Base-by-base conservation (phyloP, 2,113 vertebrate genomes). In the Aptenodytes forsteri region DNA sequence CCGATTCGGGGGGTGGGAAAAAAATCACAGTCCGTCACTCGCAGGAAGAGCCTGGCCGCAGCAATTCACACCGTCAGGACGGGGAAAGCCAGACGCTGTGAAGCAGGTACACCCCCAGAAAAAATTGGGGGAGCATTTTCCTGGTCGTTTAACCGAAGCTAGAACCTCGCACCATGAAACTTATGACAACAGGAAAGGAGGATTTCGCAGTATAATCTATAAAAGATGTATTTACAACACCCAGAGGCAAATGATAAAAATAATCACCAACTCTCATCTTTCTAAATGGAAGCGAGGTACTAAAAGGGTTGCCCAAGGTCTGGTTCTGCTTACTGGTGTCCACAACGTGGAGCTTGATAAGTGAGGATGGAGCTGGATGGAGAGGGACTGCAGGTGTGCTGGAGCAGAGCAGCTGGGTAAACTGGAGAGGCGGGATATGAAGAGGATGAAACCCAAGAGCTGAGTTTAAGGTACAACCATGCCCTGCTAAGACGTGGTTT, bases 51-150 rank as follows among this genome's bases (percentile, higher is more conserved):
- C 47, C 52, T 14, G 58, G 26, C 34, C 0, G 0, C 14, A 4
- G 42, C 0, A 0, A 5, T 8, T 47, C 34, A 5, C 13, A 2
- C 14, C 11, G 0, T 5, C 3, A 5, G 14, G 55, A 8, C 7
- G 42, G 23, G 44, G 54, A 75, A 25, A 38, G 20, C 4, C 20
- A 12, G 55, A 19, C 1, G 56, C 20, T 13, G 7, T 9, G 22
- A 34, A 20, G 44, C 22, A 27, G 16, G 10, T 11, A 16, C 4
- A 20, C 1, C 12, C 27, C 77, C n/a, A 23, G 10, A 20, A 64
- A 44, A 20, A 6, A 8, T 13, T 2, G 3, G 16, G 10, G 65
- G 5, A 61, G 36, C 49, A 2, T 38, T 77, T 56, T 70, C 32
- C 36, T 54, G 81, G 29, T 72, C 2, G 3, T 59, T 72, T 9